Percentiles rank a stretch among this genome's conserved stretches.
phyloP scores from a whole-genome alignment of 2,797 vertebrate genomes.

The Silurus lanzhouensis region DNA sequence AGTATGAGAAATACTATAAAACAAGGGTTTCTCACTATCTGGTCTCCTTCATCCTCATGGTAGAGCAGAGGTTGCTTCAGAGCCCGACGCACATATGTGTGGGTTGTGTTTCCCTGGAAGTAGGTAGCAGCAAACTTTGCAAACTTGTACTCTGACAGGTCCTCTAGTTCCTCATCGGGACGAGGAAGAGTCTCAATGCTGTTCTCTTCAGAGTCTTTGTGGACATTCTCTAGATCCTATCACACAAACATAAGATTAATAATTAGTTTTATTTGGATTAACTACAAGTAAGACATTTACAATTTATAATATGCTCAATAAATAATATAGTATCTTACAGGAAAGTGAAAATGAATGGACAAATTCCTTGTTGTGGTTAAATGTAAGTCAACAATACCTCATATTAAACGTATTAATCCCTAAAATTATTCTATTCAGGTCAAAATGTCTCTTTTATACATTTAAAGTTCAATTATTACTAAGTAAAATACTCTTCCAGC shows the following conservation, averaged over 20 bases:
- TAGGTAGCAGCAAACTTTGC: slow-evolving; percentile 95
- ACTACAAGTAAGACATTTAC: not conserved
- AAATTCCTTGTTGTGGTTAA: not conserved
- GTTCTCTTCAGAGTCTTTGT: slow-evolving; percentile 83
- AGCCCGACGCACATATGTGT: slow-evolving; percentile 87
- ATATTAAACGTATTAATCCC: not conserved
- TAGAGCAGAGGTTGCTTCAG: slow-evolving; percentile 94
- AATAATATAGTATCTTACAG: not conserved
- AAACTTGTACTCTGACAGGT: slow-evolving; percentile 94
- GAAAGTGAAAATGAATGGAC: too few relatives aligned
- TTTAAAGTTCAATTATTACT: not conserved
- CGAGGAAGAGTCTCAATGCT: slow-evolving; percentile 87
- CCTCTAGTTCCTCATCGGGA: slow-evolving; percentile 92
- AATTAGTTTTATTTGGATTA: not conserved
- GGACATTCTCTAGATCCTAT: slow-evolving; percentile 87
- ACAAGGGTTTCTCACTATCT: slow-evolving; percentile 79
- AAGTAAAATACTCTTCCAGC: not conserved
- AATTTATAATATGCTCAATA: not conserved
- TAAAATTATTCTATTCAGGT: not conserved
- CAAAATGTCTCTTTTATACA: not conserved
- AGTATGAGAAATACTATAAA: not conserved
- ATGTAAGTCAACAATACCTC: not conserved
- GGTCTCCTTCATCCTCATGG: slow-evolving; percentile 95
- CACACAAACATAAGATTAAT: not conserved
- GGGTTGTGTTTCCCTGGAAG: slow-evolving; percentile 91